Evolutionary conservation across 2,888 invertebrate species (phyloP).

Genomic region (Epicampocera succincta): DNA sequence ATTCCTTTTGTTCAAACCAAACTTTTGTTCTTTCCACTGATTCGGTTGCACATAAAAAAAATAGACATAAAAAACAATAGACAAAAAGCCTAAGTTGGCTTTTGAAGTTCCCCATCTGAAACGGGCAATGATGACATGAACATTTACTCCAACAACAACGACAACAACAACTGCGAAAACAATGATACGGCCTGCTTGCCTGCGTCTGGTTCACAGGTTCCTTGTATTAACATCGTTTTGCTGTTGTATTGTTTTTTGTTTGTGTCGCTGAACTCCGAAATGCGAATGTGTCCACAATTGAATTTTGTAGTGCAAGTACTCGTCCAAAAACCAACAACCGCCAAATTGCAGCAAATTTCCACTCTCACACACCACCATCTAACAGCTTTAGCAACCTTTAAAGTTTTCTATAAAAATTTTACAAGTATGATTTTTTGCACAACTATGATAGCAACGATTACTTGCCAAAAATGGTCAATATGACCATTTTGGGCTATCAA

Average conservation of each 20-base stretch:
- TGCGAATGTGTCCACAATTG: conserved; percentile 47
- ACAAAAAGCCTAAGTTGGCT: conserved; percentile 42
- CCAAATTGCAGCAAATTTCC: conserved; percentile 47
- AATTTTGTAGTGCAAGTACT: conserved; percentile 42
- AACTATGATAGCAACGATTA: conserved; percentile 66
- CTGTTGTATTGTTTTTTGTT: conserved; percentile 20
- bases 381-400: conserved; percentile 7
- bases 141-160: conserved; percentile 63
- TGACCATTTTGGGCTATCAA: conserved; percentile 67
- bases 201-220: conserved; percentile 54
- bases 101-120: conserved; percentile 59
- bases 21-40: conserved; percentile 18
- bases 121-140: conserved; percentile 66
- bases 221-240: conserved; percentile 49
- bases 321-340: conserved; percentile 24
- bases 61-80: conserved; percentile 45
- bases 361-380: neutral
- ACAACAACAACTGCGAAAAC: conserved; percentile 54
- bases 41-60: conserved; percentile 33
- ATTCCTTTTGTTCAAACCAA: conserved; percentile 1
- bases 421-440: conserved; percentile 39
- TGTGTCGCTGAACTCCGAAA: conserved; percentile 38
- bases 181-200: conserved; percentile 46
- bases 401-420: conserved; percentile 30
- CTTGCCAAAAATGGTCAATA: conserved; percentile 76